Evolutionary conservation across 2,888 invertebrate species (phyloP), one percentile per base, ranked within the genome.

Genomic region (Caenorhabditis drosophilae): DNA sequence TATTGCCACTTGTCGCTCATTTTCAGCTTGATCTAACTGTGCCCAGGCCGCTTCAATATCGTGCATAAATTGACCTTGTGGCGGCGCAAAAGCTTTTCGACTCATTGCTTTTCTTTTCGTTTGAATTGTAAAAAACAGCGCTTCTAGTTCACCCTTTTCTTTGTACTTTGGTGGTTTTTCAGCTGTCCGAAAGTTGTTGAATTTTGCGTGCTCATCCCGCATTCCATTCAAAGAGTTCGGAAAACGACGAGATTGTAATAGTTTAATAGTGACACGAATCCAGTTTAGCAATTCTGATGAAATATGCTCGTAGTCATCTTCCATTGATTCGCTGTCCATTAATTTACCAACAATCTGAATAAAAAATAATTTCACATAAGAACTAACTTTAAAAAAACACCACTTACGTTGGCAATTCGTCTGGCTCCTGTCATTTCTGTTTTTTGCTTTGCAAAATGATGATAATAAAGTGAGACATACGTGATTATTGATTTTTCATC

Each of bases 141-240:
- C 97, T 85, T 98, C 95, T 76, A 96, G 92, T 86, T 97, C 96
- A 74, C 94, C 95, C 55, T 94, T 89, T 85, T 98, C 97, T 84
- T 91, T 93, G 85, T 96, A 92, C 90, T 94, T 97, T 68, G 96
- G 95, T 9, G 98, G 97, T 86, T 98, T 98, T 85, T 98, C 97
- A 45, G 92, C 90, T 0, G 94, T 96, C 75, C 96, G 88, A 85
- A 97, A 98, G 84, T 93, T 90, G 81, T 95, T 97, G 86, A 98
- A 98, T 36, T 89, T 88, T 53, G 92, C 86, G 75, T 97, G 86
- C 80, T 95, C 89, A 41, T 90, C 89, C 86, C 96, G 95, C 76
- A 97, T 95, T 48, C 92, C 96, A 84, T 94, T 94, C 59, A 96
- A 85, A 0, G 92, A 90, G 87, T 97, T 98, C 53, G 97, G 95